phyloP scores from a whole-genome alignment of 2,888 invertebrate species.

The Acleris sparsana region DNA sequence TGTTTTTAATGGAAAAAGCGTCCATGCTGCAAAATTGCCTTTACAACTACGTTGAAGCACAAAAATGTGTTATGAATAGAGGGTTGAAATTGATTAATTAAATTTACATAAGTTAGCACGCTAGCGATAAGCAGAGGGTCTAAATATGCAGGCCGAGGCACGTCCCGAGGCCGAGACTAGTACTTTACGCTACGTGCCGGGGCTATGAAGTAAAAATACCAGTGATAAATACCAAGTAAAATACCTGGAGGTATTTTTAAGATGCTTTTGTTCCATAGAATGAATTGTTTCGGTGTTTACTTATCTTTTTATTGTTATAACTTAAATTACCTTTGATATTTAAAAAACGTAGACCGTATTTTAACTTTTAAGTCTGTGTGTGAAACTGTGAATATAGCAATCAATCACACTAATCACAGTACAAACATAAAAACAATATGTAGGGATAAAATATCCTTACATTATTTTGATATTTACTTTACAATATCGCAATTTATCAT shows the following conservation, averaged over 20 bases:
- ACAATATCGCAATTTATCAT: too few species aligned
- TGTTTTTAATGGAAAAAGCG: slow-evolving; percentile 7
- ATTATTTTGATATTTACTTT: too few species aligned
- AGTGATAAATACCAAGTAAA: slow-evolving; percentile 22
- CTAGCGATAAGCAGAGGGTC: slow-evolving; percentile 62
- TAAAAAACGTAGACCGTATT: too few species aligned
- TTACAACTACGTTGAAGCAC: slow-evolving; percentile 40
- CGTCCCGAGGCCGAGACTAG: slow-evolving; percentile 54
- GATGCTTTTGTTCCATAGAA: neutral
- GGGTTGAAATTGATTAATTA: slow-evolving; percentile 78
- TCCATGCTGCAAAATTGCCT: slow-evolving; percentile 19
- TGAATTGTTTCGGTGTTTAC: neutral
- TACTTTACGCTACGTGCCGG: slow-evolving; percentile 37
- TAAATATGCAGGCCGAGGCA: slow-evolving; percentile 71
- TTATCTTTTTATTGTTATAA: too few species aligned
- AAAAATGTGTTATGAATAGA: slow-evolving; percentile 57
- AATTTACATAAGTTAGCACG: slow-evolving; percentile 80
- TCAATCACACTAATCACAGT: too few species aligned
- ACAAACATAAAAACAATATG: too few species aligned
- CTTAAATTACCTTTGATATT: too few species aligned
- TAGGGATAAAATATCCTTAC: too few species aligned
- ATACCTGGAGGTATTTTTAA: slow-evolving; percentile 4
- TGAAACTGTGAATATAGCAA: too few species aligned
- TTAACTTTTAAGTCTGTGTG: too few species aligned
- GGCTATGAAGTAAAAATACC: slow-evolving; percentile 29